phyloP scores from a whole-genome alignment of 2,888 invertebrate species.

The Psococerastis gibbosa region DNA sequence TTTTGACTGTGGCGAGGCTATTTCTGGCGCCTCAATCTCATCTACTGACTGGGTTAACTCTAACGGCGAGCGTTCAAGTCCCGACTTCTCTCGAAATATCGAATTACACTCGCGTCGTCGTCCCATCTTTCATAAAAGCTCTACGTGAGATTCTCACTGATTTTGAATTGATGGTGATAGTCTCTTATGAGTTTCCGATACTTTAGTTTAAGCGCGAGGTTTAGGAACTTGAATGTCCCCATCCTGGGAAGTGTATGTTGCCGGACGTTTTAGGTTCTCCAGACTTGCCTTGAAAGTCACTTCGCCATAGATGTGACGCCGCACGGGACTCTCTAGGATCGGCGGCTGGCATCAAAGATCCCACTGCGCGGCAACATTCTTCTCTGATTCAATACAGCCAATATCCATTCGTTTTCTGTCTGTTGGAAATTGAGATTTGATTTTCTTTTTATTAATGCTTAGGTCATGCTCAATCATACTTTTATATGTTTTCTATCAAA shows the following conservation, averaged over 20 bases:
- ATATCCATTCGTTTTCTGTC: too few species aligned
- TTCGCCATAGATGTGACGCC: too few species aligned
- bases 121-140: neutral
- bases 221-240: constrained; percentile 6
- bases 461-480: too few species aligned
- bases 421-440: too few species aligned
- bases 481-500: too few species aligned
- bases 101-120: neutral
- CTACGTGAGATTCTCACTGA: constrained; percentile 9
- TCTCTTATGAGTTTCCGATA: constrained; percentile 2
- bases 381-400: too few species aligned
- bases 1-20: neutral
- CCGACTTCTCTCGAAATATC: neutral
- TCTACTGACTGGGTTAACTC: neutral
- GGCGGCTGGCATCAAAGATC: too few species aligned
- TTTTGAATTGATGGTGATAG: constrained; percentile 7
- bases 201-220: constrained; percentile 3
- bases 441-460: too few species aligned
- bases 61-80: neutral
- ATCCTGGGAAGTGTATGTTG: neutral
- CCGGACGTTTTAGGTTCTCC: neutral
- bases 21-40: neutral
- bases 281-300: too few species aligned
- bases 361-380: too few species aligned
- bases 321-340: too few species aligned